phyloP scores from a whole-genome alignment of 2,888 invertebrate genomes.

The Xanthorhoe spadicearia region DNA sequence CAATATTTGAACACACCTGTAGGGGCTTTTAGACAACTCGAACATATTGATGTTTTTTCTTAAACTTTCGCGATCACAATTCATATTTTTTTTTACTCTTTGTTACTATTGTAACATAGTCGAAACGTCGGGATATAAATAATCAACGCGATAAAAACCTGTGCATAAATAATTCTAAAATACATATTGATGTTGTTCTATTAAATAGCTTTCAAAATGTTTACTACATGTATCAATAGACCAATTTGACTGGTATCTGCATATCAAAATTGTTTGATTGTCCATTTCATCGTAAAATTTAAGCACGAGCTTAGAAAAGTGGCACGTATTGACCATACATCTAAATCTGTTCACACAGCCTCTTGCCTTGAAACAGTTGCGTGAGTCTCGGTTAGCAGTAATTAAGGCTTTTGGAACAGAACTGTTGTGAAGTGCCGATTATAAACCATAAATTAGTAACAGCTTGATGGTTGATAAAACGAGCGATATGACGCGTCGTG shows the following conservation, averaged over 20 bases:
- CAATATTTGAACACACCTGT: too few relatives aligned
- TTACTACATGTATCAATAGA: background rate
- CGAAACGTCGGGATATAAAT: too few relatives aligned
- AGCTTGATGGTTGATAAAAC: conserved; percentile 31
- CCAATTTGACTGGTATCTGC: background rate
- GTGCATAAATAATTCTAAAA: too few relatives aligned
- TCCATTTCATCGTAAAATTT: conserved; percentile 18
- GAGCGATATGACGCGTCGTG: conserved; percentile 10
- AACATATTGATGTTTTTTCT: too few relatives aligned
- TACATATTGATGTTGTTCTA: background rate
- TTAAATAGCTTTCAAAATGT: background rate
- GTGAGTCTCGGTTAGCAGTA: conserved; percentile 61
- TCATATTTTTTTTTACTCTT: too few relatives aligned
- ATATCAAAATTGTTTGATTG: background rate
- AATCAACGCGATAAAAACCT: too few relatives aligned
- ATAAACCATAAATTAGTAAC: conserved; percentile 43
- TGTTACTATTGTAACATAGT: too few relatives aligned
- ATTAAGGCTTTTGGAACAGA: conserved; percentile 66
- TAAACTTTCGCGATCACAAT: too few relatives aligned
- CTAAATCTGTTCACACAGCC: conserved; percentile 62
- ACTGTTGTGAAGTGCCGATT: conserved; percentile 45
- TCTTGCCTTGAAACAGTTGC: conserved; percentile 65
- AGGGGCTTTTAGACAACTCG: too few relatives aligned
- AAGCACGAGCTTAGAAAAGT: conserved; percentile 37
- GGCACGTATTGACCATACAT: conserved; percentile 38